A percentile compares a stretch with the other conserved stretches of the same genome.
These are phyloP conservation scores for Mastomys natalensis DNA, from an alignment of 2,113 vertebrate species.

Conservation along the genomic window DNA sequence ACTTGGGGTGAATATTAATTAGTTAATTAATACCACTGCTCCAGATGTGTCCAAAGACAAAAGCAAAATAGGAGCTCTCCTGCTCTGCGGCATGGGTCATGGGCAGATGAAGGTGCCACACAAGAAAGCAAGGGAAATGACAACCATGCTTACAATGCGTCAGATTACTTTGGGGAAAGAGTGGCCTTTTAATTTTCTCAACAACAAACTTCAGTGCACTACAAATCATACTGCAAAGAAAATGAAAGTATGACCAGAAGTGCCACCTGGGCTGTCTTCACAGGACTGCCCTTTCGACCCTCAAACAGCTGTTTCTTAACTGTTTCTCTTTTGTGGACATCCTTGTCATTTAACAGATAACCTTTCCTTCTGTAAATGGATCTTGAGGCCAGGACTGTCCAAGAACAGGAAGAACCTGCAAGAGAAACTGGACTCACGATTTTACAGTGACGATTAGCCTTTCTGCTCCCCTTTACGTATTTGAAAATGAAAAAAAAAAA, in stretches of 20 bases:
- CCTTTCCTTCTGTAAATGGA: background rate
- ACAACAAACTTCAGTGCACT: background rate
- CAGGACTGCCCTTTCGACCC: background rate
- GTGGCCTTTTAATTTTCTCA: conserved; percentile 33
- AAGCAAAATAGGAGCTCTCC: background rate
- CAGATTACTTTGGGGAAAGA: background rate
- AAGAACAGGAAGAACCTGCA: background rate
- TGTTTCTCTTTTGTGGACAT: background rate
- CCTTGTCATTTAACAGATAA: background rate
- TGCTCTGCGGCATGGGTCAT: background rate
- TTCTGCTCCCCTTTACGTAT: background rate
- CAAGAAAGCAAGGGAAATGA: background rate
- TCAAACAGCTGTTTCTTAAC: background rate
- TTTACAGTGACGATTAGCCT: background rate
- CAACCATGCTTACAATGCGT: background rate
- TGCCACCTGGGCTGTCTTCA: background rate
- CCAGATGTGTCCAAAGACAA: background rate
- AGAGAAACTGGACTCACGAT: background rate
- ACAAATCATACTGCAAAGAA: background rate
- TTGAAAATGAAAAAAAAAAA: background rate
- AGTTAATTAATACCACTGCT: background rate
- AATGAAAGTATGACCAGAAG: background rate
- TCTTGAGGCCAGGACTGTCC: background rate
- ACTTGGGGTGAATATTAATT: background rate
- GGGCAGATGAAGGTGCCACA: background rate